Conservation (phyloP, 2,113 vertebrate genomes). For the Nicator chloris region DNA sequence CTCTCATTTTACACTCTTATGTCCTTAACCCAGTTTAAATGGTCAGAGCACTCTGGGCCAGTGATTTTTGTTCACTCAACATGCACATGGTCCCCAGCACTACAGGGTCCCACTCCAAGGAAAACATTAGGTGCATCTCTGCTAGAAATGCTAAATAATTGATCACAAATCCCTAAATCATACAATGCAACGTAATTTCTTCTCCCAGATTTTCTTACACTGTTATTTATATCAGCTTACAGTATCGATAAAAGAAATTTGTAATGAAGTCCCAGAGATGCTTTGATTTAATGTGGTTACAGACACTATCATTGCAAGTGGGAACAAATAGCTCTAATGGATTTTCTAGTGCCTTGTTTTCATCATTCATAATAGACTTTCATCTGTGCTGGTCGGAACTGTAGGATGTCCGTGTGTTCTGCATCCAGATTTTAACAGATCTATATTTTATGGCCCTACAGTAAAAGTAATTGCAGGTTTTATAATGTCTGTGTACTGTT, state of each 20-base stretch:
- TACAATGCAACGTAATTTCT: not conserved
- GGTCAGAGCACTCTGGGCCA: not conserved
- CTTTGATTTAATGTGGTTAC: slow-evolving; percentile 33
- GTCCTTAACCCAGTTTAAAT: not conserved
- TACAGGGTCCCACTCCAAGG: not conserved
- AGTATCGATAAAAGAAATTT: slow-evolving; percentile 19
- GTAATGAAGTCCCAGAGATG: not conserved
- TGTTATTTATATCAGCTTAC: slow-evolving; percentile 27
- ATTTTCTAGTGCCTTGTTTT: slow-evolving; percentile 71
- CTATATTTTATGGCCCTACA: slow-evolving; percentile 68
- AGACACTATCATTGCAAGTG: slow-evolving; percentile 25
- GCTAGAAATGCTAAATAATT: slow-evolving; percentile 38
- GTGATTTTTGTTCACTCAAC: rapidly evolving
- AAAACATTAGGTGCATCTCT: not conserved
- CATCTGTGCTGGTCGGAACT: slow-evolving; percentile 62
- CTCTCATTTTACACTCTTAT: not conserved
- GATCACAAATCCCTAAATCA: slow-evolving; percentile 10
- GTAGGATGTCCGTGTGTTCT: slow-evolving; percentile 44
- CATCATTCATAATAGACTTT: slow-evolving; percentile 63
- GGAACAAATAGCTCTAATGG: slow-evolving; percentile 57
- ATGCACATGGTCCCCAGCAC: not conserved
- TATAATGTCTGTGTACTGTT: slow-evolving; percentile 39
- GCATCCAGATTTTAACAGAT: slow-evolving; percentile 64
- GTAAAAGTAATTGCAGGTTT: slow-evolving; percentile 68
- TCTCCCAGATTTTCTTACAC: not conserved